Evolutionary conservation across 1,140 invertebrate genomes (phyloP).

Genomic region (Penaeus japonicus): DNA sequence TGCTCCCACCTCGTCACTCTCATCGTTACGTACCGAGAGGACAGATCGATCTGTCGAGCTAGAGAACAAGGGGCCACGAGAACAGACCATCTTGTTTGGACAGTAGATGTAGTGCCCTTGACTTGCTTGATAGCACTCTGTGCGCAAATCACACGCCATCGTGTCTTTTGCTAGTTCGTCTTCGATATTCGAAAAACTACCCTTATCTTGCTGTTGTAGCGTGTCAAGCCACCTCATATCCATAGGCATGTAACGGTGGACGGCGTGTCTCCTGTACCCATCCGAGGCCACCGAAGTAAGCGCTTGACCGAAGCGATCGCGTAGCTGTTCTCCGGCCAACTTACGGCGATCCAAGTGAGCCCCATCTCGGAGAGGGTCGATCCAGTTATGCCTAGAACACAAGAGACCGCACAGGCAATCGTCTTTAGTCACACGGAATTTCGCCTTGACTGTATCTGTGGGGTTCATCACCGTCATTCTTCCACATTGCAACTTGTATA

Average conservation of each 20-base stretch:
- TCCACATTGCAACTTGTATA: no score
- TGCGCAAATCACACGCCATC: not conserved
- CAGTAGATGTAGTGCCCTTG: not conserved
- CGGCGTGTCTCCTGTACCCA: not conserved
- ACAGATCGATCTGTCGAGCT: not conserved
- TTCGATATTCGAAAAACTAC: not conserved
- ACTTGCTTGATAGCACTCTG: not conserved
- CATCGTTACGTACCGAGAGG: not conserved
- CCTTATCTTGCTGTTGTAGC: not conserved
- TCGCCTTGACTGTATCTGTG: not conserved
- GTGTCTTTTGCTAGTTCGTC: not conserved
- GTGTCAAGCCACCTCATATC: not conserved
- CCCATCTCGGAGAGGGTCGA: not conserved
- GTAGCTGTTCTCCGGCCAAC: no score
- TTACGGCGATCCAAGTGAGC: no score
- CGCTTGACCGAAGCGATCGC: not conserved
- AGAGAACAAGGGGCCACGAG: not conserved
- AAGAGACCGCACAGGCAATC: not conserved
- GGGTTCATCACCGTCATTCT: not conserved
- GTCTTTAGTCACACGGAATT: not conserved
- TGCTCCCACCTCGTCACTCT: not conserved
- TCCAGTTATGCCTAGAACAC: not conserved
- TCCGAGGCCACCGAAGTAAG: not conserved
- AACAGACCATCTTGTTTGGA: not conserved
- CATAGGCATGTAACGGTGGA: not conserved